These are phyloP conservation scores for Rhinoptilus africanus DNA, from an alignment of 2,113 vertebrate species.

Conservation along the genomic window DNA sequence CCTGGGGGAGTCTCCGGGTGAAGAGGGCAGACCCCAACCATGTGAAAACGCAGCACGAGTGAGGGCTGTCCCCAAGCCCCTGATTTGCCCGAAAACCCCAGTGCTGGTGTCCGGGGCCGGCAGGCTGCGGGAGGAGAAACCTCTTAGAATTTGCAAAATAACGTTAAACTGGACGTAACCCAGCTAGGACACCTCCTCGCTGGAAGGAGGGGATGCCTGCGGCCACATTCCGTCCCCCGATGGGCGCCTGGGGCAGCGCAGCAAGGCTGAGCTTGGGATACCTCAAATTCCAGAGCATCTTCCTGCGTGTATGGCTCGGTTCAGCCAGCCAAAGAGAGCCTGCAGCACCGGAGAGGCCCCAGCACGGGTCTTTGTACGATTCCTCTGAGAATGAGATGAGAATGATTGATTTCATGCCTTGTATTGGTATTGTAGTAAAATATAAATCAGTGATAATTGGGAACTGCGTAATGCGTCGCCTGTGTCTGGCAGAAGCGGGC, in stretches of 20 bases:
- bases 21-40: background rate
- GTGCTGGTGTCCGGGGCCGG: accelerated
- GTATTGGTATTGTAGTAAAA: background rate
- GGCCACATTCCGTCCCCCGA: too few species aligned
- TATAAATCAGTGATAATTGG: background rate
- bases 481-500: background rate
- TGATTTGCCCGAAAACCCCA: too few species aligned
- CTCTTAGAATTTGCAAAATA: background rate
- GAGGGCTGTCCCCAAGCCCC: background rate
- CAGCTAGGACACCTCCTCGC: background rate
- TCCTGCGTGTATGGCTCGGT: accelerated
- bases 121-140: background rate
- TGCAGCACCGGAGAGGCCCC: background rate
- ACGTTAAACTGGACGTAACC: background rate
- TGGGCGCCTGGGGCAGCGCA: too few species aligned
- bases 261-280: too few species aligned
- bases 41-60: accelerated
- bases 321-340: background rate
- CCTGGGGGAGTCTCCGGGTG: too few species aligned
- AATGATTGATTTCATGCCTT: background rate
- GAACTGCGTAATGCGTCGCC: background rate
- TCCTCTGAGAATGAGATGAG: background rate
- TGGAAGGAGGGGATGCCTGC: too few species aligned
- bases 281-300: background rate
- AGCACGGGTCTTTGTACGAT: background rate